Evolutionary conservation across 2,797 vertebrate species (phyloP).

Genomic region (Pseudomugil tenellus): DNA sequence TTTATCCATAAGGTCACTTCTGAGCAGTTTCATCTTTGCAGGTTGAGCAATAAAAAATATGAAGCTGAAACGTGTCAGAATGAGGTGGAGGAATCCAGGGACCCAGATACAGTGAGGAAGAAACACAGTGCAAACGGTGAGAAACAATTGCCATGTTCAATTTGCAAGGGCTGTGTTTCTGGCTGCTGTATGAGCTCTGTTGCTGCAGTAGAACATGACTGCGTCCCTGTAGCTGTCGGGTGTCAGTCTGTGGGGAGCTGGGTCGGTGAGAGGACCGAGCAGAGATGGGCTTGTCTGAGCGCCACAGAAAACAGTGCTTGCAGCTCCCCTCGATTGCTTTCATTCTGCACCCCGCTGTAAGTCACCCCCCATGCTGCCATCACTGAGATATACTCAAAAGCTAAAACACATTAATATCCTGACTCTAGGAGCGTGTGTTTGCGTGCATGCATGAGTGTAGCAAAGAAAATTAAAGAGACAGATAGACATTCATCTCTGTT

Average conservation of each 20-base stretch:
- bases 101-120: conserved; percentile 32
- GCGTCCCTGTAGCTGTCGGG: conserved; percentile 66
- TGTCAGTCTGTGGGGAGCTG: conserved; percentile 67
- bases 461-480: conserved; percentile 26
- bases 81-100: conserved; percentile 18
- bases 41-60: conserved; percentile 26
- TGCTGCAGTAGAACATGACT: conserved; percentile 54
- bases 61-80: conserved; percentile 12
- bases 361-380: conserved; percentile 65
- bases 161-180: conserved; percentile 55
- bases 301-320: conserved; percentile 46
- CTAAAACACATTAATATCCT: conserved; percentile 75
- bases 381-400: conserved; percentile 63
- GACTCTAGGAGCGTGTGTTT: conserved; percentile 28
- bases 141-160: conserved; percentile 53
- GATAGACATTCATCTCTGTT: conserved; percentile 57
- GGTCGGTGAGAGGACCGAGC: conserved; percentile 51
- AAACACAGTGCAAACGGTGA: conserved; percentile 42
- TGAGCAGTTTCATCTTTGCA: conserved; percentile 19
- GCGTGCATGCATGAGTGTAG: conserved; percentile 11
- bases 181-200: conserved; percentile 41
- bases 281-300: conserved; percentile 54
- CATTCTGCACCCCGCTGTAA: conserved; percentile 74
- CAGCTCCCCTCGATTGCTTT: conserved; percentile 53
- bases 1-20: background rate